Evolutionary conservation across 1,140 invertebrate genomes (phyloP).

Genomic region (Aphelenchoides besseyi): DNA sequence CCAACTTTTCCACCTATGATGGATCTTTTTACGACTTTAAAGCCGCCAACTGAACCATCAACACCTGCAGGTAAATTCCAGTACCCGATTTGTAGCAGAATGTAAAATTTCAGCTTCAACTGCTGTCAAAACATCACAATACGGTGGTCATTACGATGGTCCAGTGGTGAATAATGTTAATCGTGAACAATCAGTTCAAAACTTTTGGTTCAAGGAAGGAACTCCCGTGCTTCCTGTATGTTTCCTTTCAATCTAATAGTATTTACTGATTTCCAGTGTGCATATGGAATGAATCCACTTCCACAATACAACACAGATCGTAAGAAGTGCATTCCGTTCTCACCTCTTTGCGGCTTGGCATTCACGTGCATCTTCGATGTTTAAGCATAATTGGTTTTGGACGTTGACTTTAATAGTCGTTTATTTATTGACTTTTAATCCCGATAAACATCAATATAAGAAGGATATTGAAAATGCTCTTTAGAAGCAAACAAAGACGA

Average conservation of each 20-base stretch:
- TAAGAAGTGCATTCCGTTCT: slow-evolving; percentile 4
- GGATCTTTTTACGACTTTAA: too few species aligned
- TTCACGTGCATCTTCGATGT: slow-evolving; percentile 5
- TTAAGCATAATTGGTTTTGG: background rate
- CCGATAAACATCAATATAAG: background rate
- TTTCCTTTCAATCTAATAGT: background rate
- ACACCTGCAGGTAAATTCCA: background rate
- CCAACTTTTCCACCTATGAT: background rate
- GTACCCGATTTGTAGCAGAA: background rate
- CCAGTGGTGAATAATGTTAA: background rate
- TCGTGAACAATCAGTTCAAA: background rate
- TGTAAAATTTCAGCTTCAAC: too few species aligned
- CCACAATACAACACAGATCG: slow-evolving; percentile 1
- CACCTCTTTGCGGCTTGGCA: background rate
- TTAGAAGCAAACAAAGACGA: background rate
- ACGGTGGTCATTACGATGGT: background rate
- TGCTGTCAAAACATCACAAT: background rate
- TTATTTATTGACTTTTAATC: background rate
- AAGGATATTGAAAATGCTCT: background rate
- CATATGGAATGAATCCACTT: background rate
- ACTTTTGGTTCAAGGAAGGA: slow-evolving; percentile 14
- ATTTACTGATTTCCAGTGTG: background rate
- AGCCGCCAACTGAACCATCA: background rate
- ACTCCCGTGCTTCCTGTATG: background rate
- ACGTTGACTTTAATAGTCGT: background rate